Evolutionary conservation across 1,140 invertebrate genomes (phyloP).

Genomic region (Scylla paramamosain): DNA sequence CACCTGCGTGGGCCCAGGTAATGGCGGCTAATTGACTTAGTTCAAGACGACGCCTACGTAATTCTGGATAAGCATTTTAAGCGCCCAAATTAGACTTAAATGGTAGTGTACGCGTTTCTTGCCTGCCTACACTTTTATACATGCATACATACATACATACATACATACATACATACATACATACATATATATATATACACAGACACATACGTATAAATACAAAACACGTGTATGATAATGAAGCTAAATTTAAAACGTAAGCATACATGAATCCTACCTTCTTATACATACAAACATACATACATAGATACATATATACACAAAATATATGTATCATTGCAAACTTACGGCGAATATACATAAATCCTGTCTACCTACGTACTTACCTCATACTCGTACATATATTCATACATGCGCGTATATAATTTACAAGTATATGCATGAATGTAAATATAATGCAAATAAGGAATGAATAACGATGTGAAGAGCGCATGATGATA

Average conservation of each 20-base stretch:
- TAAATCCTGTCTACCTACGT: no score
- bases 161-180: background rate
- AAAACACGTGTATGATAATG: background rate
- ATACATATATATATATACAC: background rate
- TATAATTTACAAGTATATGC: background rate
- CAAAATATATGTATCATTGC: background rate
- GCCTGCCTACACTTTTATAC: constrained; percentile 28
- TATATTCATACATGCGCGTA: background rate
- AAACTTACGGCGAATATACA: no score
- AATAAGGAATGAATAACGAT: background rate
- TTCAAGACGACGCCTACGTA: no score
- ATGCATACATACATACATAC: background rate
- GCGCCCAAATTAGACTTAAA: no score
- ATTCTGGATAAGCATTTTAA: no score
- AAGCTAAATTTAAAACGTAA: background rate
- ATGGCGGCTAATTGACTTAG: no score
- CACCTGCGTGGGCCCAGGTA: no score
- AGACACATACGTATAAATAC: background rate
- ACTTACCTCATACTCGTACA: no score
- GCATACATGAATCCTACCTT: background rate
- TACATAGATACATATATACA: background rate
- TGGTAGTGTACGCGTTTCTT: no score
- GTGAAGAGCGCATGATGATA: no score
- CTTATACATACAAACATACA: background rate
- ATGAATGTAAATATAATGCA: background rate